phyloP scores from a whole-genome alignment of 2,113 vertebrate genomes.

The Chionodraco myersi region DNA sequence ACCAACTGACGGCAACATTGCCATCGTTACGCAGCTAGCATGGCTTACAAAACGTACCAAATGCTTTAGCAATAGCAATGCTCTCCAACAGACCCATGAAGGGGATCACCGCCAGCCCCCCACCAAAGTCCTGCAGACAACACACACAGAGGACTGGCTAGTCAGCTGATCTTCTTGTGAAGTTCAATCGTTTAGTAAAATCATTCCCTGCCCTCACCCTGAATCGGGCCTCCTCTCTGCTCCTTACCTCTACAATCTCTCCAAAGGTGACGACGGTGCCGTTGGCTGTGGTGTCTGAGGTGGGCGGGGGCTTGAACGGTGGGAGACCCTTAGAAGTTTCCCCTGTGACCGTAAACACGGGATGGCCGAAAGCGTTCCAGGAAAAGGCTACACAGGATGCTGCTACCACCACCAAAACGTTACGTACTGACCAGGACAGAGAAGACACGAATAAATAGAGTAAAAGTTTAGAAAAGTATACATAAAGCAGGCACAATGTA shows the following conservation, averaged over 20 bases:
- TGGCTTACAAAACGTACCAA: slow-evolving; percentile 83
- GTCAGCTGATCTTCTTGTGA: slow-evolving; percentile 12
- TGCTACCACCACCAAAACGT: slow-evolving; percentile 90
- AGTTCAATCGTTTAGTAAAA: background rate
- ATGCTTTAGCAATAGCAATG: slow-evolving; percentile 93
- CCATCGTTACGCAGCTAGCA: background rate
- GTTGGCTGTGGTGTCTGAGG: slow-evolving; percentile 85
- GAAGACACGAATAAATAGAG: background rate
- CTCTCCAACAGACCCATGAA: slow-evolving; percentile 95
- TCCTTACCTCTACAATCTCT: slow-evolving; percentile 86
- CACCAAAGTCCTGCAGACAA: slow-evolving; percentile 87
- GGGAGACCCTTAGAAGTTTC: slow-evolving; percentile 88
- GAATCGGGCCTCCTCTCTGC: background rate
- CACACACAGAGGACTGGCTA: background rate
- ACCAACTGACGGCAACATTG: background rate
- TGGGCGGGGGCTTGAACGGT: slow-evolving; percentile 77
- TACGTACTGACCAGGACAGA: slow-evolving; percentile 83
- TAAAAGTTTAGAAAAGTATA: background rate
- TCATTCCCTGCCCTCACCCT: too few species aligned
- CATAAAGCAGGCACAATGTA: background rate
- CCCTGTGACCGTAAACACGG: slow-evolving; percentile 89
- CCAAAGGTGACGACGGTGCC: slow-evolving; percentile 85
- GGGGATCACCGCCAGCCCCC: slow-evolving; percentile 90
- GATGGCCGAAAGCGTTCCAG: slow-evolving; percentile 83
- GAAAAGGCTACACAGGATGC: slow-evolving; percentile 89